Percentiles rank a stretch among this genome's conserved stretches.
These are phyloP conservation scores for Cephalopachus bancanus DNA, from an alignment of 2,797 vertebrate species.

Conservation along the genomic window DNA sequence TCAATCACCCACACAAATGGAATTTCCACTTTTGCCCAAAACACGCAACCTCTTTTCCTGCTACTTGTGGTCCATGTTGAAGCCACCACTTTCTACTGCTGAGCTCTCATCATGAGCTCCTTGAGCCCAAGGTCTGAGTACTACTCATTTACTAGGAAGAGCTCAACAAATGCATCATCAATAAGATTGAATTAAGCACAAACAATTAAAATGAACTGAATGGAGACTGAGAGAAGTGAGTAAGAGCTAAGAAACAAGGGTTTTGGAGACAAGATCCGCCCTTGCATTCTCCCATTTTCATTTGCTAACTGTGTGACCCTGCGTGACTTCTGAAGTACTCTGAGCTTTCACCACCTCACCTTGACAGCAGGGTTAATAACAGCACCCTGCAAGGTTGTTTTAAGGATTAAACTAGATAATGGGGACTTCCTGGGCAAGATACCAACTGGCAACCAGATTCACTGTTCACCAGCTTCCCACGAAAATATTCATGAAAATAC, in stretches of 20 bases:
- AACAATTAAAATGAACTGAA: background rate
- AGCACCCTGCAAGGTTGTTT: background rate
- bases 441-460: background rate
- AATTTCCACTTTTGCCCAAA: background rate
- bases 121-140: too few species aligned
- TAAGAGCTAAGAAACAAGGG: background rate
- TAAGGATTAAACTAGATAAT: background rate
- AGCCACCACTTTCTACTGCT: background rate
- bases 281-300: background rate
- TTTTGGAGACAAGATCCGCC: accelerated
- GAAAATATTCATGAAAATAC: conserved; percentile 26
- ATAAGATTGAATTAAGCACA: background rate
- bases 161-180: background rate
- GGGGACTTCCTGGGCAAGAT: background rate
- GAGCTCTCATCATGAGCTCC: background rate
- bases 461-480: background rate
- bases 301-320: background rate
- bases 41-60: too few species aligned
- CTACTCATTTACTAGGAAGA: background rate
- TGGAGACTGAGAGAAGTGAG: background rate
- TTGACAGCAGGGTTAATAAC: background rate
- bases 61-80: accelerated
- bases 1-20: too few species aligned
- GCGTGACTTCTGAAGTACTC: background rate
- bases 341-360: background rate